Evolutionary conservation across 1,140 invertebrate species (phyloP), one percentile per base, ranked within the genome.

Genomic region (Drosophila saltans): DNA sequence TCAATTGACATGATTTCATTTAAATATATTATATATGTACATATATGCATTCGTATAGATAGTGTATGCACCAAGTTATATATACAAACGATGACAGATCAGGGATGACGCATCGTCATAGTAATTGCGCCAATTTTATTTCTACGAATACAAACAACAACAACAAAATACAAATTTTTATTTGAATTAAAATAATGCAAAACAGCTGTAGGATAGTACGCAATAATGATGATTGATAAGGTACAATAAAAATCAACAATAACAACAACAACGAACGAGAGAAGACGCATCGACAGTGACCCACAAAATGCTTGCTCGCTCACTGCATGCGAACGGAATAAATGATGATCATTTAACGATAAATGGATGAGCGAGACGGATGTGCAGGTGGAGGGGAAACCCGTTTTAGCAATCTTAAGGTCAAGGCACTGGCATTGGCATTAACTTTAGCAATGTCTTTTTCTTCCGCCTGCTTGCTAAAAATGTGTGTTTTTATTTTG

Each of bases 351-450:
- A 26, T 9, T 3, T 36, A 36, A 4, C 1, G 33, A 36, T 36
- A 7, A 7, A 6, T 5, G 0, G 1, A 36, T 5, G 33, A 7
- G 6, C 2, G 28, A 0, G 28, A 4, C 4, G 6, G 3, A 3
- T 3, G n/a, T 43, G 41, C 41, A 43, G 41, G 4, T 43, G 41
- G 8, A 2, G 36, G 39, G 45, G 45, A 52, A 52, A 52, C 45
- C 45, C 21, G 45, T 52, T 52, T 52, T 8, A 26, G 8, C 9
- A 7, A 52, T 26, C 45, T 36, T 52, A 52, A 52, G 45, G 45
- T 52, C 45, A 52, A 52, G 45, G 45, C 45, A 52, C 45, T 52
- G 45, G 6, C 45, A 52, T 26, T 52, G 45, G 45, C 45, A 52
- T 26, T 26, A 52, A 52, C 21, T 52, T 52, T 52, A 26, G 24